Percentiles rank a stretch among this genome's conserved stretches.
Conservation (phyloP, 2,888 invertebrate genomes). For the Nomada fucata region DNA sequence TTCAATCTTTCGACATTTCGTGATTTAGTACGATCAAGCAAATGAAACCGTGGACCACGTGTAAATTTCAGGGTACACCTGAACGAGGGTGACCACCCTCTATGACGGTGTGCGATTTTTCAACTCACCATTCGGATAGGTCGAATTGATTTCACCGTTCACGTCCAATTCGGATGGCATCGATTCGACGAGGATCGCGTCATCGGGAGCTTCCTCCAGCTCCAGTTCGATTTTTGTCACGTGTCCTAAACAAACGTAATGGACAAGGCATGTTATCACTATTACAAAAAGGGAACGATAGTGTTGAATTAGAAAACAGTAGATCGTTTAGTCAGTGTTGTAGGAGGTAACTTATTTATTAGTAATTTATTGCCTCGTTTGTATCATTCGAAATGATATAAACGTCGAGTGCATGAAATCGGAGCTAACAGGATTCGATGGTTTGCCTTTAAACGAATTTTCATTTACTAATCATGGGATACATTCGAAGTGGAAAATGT, state of each 20-base stretch:
- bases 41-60: not conserved
- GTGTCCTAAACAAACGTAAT: slow-evolving; percentile 68
- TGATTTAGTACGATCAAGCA: not conserved
- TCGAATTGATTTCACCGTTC: slow-evolving; percentile 77
- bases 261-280: not conserved
- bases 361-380: no score
- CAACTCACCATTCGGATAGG: slow-evolving; percentile 77
- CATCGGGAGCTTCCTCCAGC: slow-evolving; percentile 79
- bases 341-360: not conserved
- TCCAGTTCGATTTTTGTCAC: slow-evolving; percentile 81
- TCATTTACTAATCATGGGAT: no score
- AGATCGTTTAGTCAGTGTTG: not conserved
- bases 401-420: no score
- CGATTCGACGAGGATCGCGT: slow-evolving; percentile 74
- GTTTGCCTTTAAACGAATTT: no score
- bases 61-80: slow-evolving; percentile 16
- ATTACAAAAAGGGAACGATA: no score
- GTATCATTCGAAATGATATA: no score
- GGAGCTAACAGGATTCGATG: no score
- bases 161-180: slow-evolving; percentile 77
- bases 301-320: no score
- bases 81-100: not conserved
- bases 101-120: slow-evolving; percentile 17
- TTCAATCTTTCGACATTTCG: slow-evolving; percentile 4
- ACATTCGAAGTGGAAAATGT: no score